Evolutionary conservation across 2,888 invertebrate species (phyloP).

Genomic region (Drosophila siamana): DNA sequence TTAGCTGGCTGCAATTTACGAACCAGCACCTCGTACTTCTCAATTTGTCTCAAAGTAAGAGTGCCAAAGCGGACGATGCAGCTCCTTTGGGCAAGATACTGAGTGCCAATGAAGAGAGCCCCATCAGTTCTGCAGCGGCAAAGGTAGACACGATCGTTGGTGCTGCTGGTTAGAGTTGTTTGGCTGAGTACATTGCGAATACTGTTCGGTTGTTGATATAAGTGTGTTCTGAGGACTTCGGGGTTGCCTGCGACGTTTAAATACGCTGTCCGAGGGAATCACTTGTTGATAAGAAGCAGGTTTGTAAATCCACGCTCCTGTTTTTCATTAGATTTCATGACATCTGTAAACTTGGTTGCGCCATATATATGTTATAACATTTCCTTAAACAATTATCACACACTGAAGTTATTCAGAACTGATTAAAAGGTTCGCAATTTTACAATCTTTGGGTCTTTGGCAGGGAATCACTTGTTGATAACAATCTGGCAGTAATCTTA

Average conservation of each 20-base stretch:
- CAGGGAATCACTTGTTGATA: conserved; percentile 9
- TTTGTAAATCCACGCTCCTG: too few species aligned
- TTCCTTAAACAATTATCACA: neutral
- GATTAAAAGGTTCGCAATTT: neutral
- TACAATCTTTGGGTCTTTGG: neutral
- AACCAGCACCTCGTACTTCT: conserved; percentile 48
- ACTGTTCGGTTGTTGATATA: conserved; percentile 6
- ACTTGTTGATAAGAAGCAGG: conserved; percentile 19
- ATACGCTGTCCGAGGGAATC: conserved; percentile 19
- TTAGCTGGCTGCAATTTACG: conserved; percentile 12
- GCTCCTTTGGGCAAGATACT: conserved; percentile 2
- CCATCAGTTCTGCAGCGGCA: conserved; percentile 38
- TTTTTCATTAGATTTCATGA: too few species aligned
- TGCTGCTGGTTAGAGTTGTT: conserved; percentile 28
- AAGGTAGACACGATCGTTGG: conserved; percentile 41
- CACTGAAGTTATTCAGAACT: neutral
- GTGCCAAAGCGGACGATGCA: conserved; percentile 33
- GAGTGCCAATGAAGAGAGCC: conserved; percentile 38
- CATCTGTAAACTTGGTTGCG: too few species aligned
- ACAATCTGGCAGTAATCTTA: neutral
- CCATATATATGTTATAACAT: neutral
- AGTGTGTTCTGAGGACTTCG: conserved; percentile 2
- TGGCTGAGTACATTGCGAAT: conserved; percentile 38
- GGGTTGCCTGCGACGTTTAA: neutral
- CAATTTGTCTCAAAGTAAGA: conserved; percentile 10